phyloP scores from a whole-genome alignment of 2,113 vertebrate species.

The Hypomesus transpacificus region DNA sequence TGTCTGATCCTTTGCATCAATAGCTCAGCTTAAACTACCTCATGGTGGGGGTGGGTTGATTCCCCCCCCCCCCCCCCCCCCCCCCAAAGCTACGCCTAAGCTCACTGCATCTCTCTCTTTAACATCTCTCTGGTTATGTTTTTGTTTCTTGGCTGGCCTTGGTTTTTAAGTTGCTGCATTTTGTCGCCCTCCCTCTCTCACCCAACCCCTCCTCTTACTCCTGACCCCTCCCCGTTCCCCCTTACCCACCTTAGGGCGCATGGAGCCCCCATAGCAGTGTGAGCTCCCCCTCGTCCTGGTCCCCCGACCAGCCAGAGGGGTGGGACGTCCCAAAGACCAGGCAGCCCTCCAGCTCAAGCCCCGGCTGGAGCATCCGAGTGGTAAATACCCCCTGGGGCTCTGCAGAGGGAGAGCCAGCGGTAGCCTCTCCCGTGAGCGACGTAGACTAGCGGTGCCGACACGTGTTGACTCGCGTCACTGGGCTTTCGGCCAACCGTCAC shows the following conservation, averaged over 20 bases:
- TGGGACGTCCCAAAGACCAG: constrained; percentile 96
- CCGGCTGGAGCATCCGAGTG: constrained; percentile 99
- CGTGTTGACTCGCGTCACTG: constrained; percentile 46
- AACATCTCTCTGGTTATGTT: constrained; percentile 71
- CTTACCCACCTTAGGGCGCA: constrained; percentile 92
- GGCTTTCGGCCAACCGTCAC: constrained; percentile 17
- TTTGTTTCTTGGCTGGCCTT: constrained; percentile 84
- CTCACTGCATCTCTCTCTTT: constrained; percentile 62
- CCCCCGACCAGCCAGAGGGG: constrained; percentile 91
- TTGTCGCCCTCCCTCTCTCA: constrained; percentile 87
- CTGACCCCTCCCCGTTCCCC: constrained; percentile 78
- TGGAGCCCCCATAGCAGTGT: constrained; percentile 96
- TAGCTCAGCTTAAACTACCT: too few species aligned
- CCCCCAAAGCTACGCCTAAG: constrained; percentile 19
- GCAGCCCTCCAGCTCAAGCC: constrained; percentile 84
- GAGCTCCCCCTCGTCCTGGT: constrained; percentile 93
- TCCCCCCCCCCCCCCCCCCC: too few species aligned
- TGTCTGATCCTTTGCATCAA: too few species aligned
- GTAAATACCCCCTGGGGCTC: constrained; percentile 87
- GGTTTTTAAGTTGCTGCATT: constrained; percentile 89
- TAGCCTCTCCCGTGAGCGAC: neutral
- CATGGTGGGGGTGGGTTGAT: too few species aligned
- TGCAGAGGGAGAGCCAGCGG: constrained; percentile 45
- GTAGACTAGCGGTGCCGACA: constrained; percentile 34
- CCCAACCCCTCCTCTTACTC: constrained; percentile 61